Conservation (phyloP, 2,797 vertebrate species). For the Gymnoscopelus braueri region DNA sequence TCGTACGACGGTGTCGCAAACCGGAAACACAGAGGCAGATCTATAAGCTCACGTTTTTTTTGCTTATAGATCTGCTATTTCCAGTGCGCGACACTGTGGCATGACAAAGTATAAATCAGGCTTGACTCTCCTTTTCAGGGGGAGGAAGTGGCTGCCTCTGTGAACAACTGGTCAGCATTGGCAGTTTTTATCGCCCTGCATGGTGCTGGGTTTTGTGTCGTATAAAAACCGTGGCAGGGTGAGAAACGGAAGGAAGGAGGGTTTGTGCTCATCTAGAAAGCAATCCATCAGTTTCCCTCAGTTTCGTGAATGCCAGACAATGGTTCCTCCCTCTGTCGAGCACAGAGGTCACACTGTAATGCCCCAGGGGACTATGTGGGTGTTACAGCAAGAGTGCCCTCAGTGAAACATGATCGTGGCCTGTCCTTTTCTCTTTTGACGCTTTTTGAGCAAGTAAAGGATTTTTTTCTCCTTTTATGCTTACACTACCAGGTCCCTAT, state of each 20-base stretch:
- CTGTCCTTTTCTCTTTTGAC: constrained; percentile 5
- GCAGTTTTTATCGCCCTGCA: constrained; percentile 14
- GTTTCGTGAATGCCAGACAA: neutral
- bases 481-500: neutral
- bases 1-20: too few relatives aligned
- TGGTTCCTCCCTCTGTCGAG: neutral
- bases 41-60: too few relatives aligned
- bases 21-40: too few relatives aligned
- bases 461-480: constrained; percentile 25
- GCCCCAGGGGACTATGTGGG: neutral
- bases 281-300: constrained; percentile 11
- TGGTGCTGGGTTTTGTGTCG: neutral
- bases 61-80: too few relatives aligned
- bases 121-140: constrained; percentile 1
- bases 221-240: constrained; percentile 1
- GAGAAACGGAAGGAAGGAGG: constrained; percentile 10
- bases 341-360: constrained; percentile 30
- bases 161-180: constrained; percentile 16
- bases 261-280: constrained; percentile 9
- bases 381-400: constrained; percentile 3
- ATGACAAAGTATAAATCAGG: neutral
- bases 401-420: neutral
- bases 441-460: constrained; percentile 30
- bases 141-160: constrained; percentile 14
- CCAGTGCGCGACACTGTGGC: too few relatives aligned